phyloP scores from a whole-genome alignment of 64 coral and sea anemone species.

The Stichodactyla mertensii region DNA sequence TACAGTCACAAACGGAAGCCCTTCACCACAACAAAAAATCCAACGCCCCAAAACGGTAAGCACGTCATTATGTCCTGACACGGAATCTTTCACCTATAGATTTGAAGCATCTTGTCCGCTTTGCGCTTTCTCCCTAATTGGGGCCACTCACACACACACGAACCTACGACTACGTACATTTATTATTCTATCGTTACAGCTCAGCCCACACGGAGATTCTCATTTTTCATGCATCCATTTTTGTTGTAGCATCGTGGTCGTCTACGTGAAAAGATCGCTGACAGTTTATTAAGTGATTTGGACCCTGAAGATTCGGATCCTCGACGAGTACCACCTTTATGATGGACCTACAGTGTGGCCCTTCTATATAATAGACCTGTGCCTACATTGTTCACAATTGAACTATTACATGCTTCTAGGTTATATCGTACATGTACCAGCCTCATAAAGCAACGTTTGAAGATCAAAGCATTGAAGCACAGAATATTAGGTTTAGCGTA shows the following conservation, averaged over 20 bases:
- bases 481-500: too few species aligned
- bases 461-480: too few species aligned
- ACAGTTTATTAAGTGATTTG: constrained; percentile 46
- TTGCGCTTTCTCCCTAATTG: too few species aligned
- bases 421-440: too few species aligned
- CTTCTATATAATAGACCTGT: not conserved
- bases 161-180: too few species aligned
- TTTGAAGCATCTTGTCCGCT: too few species aligned
- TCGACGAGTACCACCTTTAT: constrained; percentile 20
- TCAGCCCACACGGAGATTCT: not conserved
- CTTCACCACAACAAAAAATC: constrained; percentile 49
- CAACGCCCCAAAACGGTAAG: constrained; percentile 59
- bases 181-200: too few species aligned
- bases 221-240: not conserved
- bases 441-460: too few species aligned
- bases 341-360: not conserved
- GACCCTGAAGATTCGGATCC: constrained; percentile 15
- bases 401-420: too few species aligned
- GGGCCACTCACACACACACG: too few species aligned
- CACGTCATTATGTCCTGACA: not conserved
- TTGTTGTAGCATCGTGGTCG: constrained; percentile 37
- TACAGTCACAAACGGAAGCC: constrained; percentile 9
- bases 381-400: too few species aligned
- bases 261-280: constrained; percentile 45
- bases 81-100: too few species aligned